Percentiles rank a stretch among this genome's conserved stretches.
Conservation (phyloP, 2,113 vertebrate genomes). For the Mastomys coucha region DNA sequence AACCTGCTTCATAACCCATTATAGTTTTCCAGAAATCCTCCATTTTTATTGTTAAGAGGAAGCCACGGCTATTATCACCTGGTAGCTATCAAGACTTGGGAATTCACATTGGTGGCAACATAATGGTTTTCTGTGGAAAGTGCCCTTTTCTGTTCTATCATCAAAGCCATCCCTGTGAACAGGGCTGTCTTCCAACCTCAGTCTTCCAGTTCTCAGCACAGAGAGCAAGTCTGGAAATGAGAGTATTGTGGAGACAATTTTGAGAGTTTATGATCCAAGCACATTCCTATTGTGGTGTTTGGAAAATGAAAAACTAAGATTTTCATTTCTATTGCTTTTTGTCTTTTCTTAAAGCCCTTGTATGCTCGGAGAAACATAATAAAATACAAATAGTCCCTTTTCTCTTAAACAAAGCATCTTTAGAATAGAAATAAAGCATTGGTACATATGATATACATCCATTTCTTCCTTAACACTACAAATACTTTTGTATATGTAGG, state of each 20-base stretch:
- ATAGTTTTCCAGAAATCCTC: slow-evolving; percentile 62
- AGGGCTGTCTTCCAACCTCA: slow-evolving; percentile 48
- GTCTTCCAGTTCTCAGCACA: background rate
- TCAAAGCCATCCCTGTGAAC: slow-evolving; percentile 51
- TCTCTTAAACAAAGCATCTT: slow-evolving; percentile 48
- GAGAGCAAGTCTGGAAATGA: slow-evolving; percentile 38
- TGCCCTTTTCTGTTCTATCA: slow-evolving; percentile 49
- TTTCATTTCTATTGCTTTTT: slow-evolving; percentile 53
- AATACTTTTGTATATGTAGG: slow-evolving; percentile 13
- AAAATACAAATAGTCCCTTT: slow-evolving; percentile 9
- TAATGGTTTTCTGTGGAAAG: slow-evolving; percentile 57
- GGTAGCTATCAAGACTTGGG: slow-evolving; percentile 42
- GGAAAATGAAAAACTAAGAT: slow-evolving; percentile 63
- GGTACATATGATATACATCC: slow-evolving; percentile 18
- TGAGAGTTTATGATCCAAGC: slow-evolving; percentile 58
- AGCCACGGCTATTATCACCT: slow-evolving; percentile 61
- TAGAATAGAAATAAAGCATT: slow-evolving; percentile 18
- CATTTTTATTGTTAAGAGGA: slow-evolving; percentile 68
- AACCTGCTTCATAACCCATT: slow-evolving; percentile 62
- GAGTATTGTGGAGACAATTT: slow-evolving; percentile 17
- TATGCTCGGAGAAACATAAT: slow-evolving; percentile 28
- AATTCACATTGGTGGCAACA: slow-evolving; percentile 61
- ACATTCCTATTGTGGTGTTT: slow-evolving; percentile 34
- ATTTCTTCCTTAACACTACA: slow-evolving; percentile 16
- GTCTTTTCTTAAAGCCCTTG: slow-evolving; percentile 26